Percentiles rank a stretch among this genome's conserved stretches.
Evolutionary conservation across 2,888 invertebrate species (phyloP).

Genomic region (Trypoxylon attenuatum): DNA sequence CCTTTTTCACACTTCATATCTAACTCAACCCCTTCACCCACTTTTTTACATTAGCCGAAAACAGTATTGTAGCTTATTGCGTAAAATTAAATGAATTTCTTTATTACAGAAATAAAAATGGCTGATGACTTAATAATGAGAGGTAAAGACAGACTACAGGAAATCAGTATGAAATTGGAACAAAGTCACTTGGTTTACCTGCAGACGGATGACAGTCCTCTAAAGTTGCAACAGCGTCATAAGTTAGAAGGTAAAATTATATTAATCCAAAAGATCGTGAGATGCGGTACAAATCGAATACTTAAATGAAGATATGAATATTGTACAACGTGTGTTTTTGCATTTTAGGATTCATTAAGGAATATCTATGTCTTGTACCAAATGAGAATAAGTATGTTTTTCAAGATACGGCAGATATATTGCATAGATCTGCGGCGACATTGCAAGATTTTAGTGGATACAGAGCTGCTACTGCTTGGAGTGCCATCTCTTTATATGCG

Average conservation of each 20-base stretch:
- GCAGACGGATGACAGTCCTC: conserved; percentile 86
- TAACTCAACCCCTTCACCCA: too few species aligned
- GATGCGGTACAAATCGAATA: not conserved
- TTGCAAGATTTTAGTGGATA: conserved; percentile 87
- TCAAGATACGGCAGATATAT: conserved; percentile 84
- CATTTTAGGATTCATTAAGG: conserved; percentile 82
- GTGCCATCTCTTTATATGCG: conserved; percentile 89
- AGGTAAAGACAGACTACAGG: conserved; percentile 77
- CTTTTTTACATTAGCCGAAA: conserved; percentile 4
- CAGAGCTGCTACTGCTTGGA: conserved; percentile 88
- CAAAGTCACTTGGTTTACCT: conserved; percentile 86
- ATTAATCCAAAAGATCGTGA: not conserved
- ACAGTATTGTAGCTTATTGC: not conserved
- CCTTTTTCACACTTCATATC: not conserved
- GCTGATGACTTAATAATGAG: conserved; percentile 61
- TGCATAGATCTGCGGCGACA: conserved; percentile 83
- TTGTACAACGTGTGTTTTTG: too few species aligned
- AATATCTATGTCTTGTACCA: conserved; percentile 85
- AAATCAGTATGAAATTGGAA: conserved; percentile 85
- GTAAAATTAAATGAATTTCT: not conserved
- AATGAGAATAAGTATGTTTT: conserved; percentile 88
- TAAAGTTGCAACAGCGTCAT: conserved; percentile 84
- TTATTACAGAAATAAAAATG: conserved; percentile 56
- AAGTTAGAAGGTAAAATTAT: conserved; percentile 82
- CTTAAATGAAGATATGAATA: not conserved